These are phyloP conservation scores for Tinamus guttatus DNA, from an alignment of 2,113 vertebrate genomes.

Conservation along the genomic window DNA sequence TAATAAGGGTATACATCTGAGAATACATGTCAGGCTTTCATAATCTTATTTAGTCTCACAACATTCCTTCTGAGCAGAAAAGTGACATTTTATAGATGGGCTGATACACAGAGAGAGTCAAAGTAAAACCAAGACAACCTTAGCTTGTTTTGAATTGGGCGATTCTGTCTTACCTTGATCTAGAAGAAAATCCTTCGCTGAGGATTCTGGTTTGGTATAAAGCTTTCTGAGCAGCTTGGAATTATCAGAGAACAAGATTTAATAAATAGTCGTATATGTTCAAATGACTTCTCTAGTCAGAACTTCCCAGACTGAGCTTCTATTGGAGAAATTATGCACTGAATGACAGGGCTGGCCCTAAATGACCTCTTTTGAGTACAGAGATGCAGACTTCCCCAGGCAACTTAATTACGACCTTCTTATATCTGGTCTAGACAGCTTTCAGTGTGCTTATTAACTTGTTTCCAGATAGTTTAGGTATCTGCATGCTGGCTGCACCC, in stretches of 20 bases:
- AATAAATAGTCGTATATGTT: too few species aligned
- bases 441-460: neutral
- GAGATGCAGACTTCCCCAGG: neutral
- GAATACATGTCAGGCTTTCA: neutral
- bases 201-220: neutral
- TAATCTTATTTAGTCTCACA: neutral
- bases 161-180: neutral
- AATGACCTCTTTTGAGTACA: neutral
- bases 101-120: neutral
- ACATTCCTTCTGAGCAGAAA: neutral
- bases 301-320: neutral
- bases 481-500: neutral
- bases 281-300: neutral
- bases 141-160: neutral
- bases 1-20: neutral
- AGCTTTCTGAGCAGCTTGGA: too few species aligned
- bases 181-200: neutral
- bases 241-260: too few species aligned
- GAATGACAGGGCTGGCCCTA: neutral
- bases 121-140: too few species aligned
- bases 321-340: neutral
- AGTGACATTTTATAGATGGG: neutral
- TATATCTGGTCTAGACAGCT: neutral
- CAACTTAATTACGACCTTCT: neutral
- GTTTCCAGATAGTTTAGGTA: neutral